Base-by-base conservation (phyloP, 2,113 vertebrate species). In the Silurus glanis region DNA sequence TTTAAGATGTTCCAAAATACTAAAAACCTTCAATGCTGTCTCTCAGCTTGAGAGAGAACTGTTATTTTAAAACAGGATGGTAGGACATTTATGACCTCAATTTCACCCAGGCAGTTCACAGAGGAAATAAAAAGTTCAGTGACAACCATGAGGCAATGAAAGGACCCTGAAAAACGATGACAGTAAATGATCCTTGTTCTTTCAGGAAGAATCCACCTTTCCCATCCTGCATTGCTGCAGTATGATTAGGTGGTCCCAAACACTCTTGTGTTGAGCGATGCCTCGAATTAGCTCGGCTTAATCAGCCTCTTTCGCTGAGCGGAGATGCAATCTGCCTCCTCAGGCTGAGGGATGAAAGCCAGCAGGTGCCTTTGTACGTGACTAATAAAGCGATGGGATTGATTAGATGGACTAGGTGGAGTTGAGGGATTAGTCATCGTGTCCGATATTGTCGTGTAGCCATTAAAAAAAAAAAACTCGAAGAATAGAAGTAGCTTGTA, bases 361-460 rank as follows among this genome's bases (percentile, higher is more conserved):
- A 79, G 56, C 69, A 49, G 83, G 82, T 80, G 53, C 62, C 49
- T 55, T 72, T 79, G 80, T 71, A 37, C 47, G 7, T 49, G 12
- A 47, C 58, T 64, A 80, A 87, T 84, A 80, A 86, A 13, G 59
- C 80, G 80, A 89, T 75, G 4, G 0, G 19, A 61, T 80, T 75
- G 64, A 58, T 78, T 61, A 69, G 59, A 62, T n/a, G 58, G 69
- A 74, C 45, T 69, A 76, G 84, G 86, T 81, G 67, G 64, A 71
- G 75, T 87, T 80, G 67, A 69, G 64, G 81, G 62, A 86, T 90
- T 79, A 71, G 71, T 59, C 55, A 47, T 78, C 58, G 12, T 75
- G 51, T 64, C 84, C 53, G 84, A 88, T 88, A 71, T 53, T 58
- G 71, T 66, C 28, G 59, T 67, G n/a, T 64, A 72, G 21, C 53